Evolutionary conservation across 2,888 invertebrate species (phyloP).

Genomic region (Ichneumoninae sp.): DNA sequence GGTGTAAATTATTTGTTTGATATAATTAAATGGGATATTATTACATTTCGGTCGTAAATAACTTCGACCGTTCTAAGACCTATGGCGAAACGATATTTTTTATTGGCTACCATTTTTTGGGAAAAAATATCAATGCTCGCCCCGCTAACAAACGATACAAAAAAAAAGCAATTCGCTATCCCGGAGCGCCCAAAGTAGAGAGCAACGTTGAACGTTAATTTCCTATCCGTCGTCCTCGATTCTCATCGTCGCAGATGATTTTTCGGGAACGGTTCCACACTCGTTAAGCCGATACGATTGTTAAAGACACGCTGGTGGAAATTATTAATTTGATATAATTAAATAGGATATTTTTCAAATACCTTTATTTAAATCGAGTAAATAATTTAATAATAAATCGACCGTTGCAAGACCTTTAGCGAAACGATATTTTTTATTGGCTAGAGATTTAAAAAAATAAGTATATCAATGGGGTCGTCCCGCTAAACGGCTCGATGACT

Average conservation of each 20-base stretch:
- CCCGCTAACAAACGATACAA: background rate
- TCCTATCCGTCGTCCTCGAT: slow-evolving; percentile 34
- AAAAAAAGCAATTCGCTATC: background rate
- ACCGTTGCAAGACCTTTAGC: background rate
- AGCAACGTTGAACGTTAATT: slow-evolving; percentile 59
- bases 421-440: background rate
- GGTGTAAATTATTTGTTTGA: no score
- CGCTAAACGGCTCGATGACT: background rate
- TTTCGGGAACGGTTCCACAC: no score
- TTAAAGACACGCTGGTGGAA: background rate
- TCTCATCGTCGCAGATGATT: slow-evolving; percentile 20
- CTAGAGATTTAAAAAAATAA: no score
- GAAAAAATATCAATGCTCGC: no score
- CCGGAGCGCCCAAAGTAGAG: slow-evolving; percentile 36
- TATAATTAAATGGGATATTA: no score
- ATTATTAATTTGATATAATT: background rate
- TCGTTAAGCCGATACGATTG: no score
- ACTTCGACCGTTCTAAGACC: no score
- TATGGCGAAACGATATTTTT: no score
- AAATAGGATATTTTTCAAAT: background rate
- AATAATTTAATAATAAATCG: background rate
- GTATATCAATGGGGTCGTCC: background rate
- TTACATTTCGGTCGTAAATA: no score
- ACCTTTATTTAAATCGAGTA: background rate
- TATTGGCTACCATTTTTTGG: no score